Evolutionary conservation across 1,140 invertebrate species (phyloP).

Genomic region (Drosophila obscura): DNA sequence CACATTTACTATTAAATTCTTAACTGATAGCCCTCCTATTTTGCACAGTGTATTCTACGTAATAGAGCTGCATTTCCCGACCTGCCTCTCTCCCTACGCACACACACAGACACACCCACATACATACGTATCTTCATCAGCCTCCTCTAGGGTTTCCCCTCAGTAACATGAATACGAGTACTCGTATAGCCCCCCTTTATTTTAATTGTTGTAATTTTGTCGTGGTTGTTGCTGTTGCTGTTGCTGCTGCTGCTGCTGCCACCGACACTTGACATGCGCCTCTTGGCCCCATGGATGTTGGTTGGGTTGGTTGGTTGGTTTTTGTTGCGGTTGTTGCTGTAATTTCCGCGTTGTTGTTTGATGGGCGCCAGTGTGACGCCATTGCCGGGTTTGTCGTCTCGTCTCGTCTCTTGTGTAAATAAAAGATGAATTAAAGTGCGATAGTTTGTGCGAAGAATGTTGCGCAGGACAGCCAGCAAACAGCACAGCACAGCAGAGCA

Average conservation of each 20-base stretch:
- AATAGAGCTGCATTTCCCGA: slow-evolving; percentile 51
- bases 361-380: slow-evolving; percentile 68
- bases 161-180: neutral
- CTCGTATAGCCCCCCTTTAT: slow-evolving; percentile 3
- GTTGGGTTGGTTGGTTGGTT: slow-evolving; percentile 18
- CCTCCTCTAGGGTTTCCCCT: slow-evolving; percentile 29
- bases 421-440: slow-evolving; percentile 73
- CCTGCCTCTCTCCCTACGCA: slow-evolving; percentile 18
- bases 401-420: slow-evolving; percentile 51
- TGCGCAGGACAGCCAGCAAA: slow-evolving; percentile 39
- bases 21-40: neutral
- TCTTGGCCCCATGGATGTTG: slow-evolving; percentile 36
- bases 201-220: slow-evolving; percentile 76
- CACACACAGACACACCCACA: neutral
- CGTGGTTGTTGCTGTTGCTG: slow-evolving; percentile 23
- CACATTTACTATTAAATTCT: neutral
- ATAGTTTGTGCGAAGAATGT: slow-evolving; percentile 59
- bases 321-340: slow-evolving; percentile 31
- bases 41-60: slow-evolving; percentile 16
- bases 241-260: slow-evolving; percentile 1
- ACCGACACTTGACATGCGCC: slow-evolving; percentile 38
- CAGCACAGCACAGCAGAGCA: neutral
- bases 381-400: slow-evolving; percentile 37
- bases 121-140: neutral
- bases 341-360: slow-evolving; percentile 29